Evolutionary conservation across 2,113 vertebrate genomes (phyloP).

Genomic region (Cheilinus undulatus): DNA sequence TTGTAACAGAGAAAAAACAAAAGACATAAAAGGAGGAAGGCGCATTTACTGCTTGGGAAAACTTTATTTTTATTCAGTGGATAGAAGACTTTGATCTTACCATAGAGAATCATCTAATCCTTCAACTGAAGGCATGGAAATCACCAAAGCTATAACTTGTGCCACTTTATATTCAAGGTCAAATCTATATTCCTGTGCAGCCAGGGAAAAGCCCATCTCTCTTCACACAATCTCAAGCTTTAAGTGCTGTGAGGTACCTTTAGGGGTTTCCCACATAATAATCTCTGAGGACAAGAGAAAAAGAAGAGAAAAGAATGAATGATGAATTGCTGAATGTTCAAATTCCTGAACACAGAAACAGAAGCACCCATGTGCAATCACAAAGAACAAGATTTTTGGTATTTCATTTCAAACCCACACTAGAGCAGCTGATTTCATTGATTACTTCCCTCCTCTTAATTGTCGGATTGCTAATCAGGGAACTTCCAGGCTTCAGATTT

Average conservation of each 20-base stretch:
- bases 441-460: slow-evolving; percentile 34
- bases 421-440: slow-evolving; percentile 26
- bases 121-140: not conserved
- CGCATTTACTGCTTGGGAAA: no score
- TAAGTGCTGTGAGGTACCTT: slow-evolving; percentile 56
- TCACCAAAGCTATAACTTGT: not conserved
- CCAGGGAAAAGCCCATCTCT: not conserved
- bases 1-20: not conserved
- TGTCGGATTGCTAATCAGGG: slow-evolving; percentile 28
- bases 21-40: not conserved
- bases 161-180: slow-evolving; percentile 52
- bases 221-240: not conserved
- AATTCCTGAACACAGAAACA: slow-evolving; percentile 4
- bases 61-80: no score
- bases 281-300: slow-evolving; percentile 37
- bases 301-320: not conserved
- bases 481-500: slow-evolving; percentile 6
- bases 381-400: not conserved
- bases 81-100: slow-evolving; percentile 5
- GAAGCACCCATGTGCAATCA: not conserved
- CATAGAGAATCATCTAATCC: not conserved
- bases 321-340: slow-evolving; percentile 39
- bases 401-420: not conserved
- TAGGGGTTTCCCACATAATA: slow-evolving; percentile 35
- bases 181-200: slow-evolving; percentile 23